Evolutionary conservation across 92 coral and sea anemone species (phyloP), one percentile per base, ranked within the genome.

Genomic region (Heliopora coerulea): DNA sequence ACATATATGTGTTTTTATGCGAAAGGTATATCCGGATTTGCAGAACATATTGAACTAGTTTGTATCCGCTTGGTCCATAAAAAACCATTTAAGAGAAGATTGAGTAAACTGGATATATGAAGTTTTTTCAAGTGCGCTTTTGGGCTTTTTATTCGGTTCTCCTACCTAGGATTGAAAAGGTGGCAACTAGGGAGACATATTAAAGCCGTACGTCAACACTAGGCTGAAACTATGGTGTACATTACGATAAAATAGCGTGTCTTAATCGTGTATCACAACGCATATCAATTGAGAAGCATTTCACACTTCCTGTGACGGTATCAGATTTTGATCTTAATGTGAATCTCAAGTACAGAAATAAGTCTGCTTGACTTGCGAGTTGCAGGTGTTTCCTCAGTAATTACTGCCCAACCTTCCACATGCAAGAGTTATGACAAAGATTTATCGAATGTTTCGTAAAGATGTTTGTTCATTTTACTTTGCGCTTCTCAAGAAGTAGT

Each of bases 221-320:
- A 28, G 49, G 63, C 18, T 54, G 49, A 48, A 49, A 67, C 52
- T 33, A 30, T 28, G 27, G 77, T 70, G 58, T 54, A 52, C 30
- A 52, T 70, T 70, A 70, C 77, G 62, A 37, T 14, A 17, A 24
- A 70, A 70, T 70, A 30, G 62, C 62, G 31, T 54, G 77, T 70
- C 77, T 70, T 70, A 52, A 70, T 70, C 77, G 42, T 70, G 62
- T n/a, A 70, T 70, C 77, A 70, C 39, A 23, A 70, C 63, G 35
- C 77, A 52, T 70, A 70, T 70, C 63, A 70, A 52, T 23, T 32
- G 48, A 20, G 58, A 28, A 56, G 61, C 61, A 56, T 28, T 67
- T 44, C 74, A 54, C 50, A 70, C 62, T 54, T 52, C 77, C 77
- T 70, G 63, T 70, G 40, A 18, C 52, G 9, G 62, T 70, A 70